These are phyloP conservation scores for Aspidoscelis tigris DNA, from an alignment of 2,113 vertebrate genomes.

Conservation along the genomic window DNA sequence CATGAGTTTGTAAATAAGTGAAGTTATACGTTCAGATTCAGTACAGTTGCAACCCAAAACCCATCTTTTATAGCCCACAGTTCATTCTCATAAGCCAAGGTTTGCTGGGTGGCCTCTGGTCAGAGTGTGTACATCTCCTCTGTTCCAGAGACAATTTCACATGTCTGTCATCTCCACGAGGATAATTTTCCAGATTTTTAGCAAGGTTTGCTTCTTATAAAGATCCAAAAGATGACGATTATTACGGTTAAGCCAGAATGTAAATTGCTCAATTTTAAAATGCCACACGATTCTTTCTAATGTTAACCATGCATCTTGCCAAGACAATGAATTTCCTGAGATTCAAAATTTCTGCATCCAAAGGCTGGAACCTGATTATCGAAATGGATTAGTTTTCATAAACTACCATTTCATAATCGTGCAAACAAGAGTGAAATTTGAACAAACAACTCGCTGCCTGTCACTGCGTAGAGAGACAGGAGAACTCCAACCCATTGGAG, in stretches of 20 bases:
- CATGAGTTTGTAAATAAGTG: too few relatives aligned
- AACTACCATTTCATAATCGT: background rate
- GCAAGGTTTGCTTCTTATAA: background rate
- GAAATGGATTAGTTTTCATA: background rate
- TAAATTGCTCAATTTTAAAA: background rate
- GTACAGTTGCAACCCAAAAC: too few relatives aligned
- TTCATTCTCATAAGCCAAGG: background rate
- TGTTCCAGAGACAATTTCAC: background rate
- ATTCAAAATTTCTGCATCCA: background rate
- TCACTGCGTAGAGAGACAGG: background rate
- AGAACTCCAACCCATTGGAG: background rate
- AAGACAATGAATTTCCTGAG: background rate
- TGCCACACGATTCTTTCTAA: background rate
- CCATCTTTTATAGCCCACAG: background rate
- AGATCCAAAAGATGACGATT: background rate
- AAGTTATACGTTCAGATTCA: too few relatives aligned
- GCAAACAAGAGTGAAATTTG: background rate
- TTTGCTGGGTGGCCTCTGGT: background rate
- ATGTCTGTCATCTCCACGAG: background rate
- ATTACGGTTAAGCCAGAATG: background rate
- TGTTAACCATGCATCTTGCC: background rate
- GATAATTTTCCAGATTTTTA: background rate
- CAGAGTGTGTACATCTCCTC: background rate
- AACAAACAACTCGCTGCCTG: background rate
- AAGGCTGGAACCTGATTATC: background rate